Evolutionary conservation across 2,113 vertebrate species (phyloP).

Genomic region (Struthidea cinerea): DNA sequence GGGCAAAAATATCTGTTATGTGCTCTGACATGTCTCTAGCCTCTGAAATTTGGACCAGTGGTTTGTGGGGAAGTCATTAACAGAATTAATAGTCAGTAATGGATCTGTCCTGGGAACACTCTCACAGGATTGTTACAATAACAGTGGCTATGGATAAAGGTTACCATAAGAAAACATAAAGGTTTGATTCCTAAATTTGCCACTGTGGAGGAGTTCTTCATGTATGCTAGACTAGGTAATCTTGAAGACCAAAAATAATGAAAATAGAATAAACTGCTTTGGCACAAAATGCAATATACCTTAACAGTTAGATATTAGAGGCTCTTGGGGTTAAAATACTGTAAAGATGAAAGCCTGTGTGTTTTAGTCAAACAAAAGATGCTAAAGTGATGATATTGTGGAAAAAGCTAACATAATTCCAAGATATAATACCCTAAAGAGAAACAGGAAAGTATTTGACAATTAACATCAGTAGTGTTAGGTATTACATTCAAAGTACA

Average conservation of each 20-base stretch:
- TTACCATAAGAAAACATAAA: neutral
- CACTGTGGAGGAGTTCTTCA: neutral
- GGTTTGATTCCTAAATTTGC: neutral
- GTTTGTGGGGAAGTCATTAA: neutral
- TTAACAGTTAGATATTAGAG: neutral
- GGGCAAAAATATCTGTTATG: neutral
- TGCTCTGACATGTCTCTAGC: neutral
- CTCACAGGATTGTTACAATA: neutral
- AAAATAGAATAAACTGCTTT: neutral
- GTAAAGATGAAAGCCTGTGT: neutral
- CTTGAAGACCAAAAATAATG: neutral
- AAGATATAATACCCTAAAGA: neutral
- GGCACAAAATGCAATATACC: neutral
- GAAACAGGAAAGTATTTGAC: neutral
- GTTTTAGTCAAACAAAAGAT: neutral
- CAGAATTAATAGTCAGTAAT: neutral
- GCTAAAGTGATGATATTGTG: neutral
- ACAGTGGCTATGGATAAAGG: neutral
- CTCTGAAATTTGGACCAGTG: neutral
- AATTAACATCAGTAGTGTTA: neutral
- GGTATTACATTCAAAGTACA: neutral
- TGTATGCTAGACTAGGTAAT: rapidly evolving
- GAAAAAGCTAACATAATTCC: neutral
- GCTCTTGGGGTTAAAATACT: neutral
- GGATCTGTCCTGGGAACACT: neutral